Base-by-base conservation (phyloP, 2,113 vertebrate species). In the Poeciliopsis turrubarensis region DNA sequence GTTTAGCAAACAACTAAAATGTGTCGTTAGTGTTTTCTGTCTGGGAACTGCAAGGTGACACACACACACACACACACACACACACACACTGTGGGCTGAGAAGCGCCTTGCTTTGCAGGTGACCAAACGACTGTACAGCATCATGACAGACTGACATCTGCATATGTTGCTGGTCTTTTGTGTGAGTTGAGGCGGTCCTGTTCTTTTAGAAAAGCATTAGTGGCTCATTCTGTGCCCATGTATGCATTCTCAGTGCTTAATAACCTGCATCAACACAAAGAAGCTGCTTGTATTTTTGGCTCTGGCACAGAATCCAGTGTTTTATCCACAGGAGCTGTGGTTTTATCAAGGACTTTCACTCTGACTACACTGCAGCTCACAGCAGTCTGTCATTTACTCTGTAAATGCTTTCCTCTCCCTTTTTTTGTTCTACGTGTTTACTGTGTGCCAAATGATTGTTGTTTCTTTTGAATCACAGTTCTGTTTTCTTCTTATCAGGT, bases 121-220 rank as follows among this genome's bases (percentile, higher is more conserved):
- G 15, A 47, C 15, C 14, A 47, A 47, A 47, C 44, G 17, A 44
- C 41, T 17, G 41, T 15, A 44, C 5, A 17, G 14, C 41, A 79
- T 41, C 62, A 61, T 74, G 66, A 81, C 81, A 86, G 77, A 51
- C 70, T 84, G 86, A 62, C 64, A 67, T 77, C 75, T 77, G 79
- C 70, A 77, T 79, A 78, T 86, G 81, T 82, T 84, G 44, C 11
- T 72, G 12, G 14, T 80, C 79, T 73, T 76, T 85, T 65, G 60
- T 86, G 54, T 78, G 44, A 70, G 75, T 81, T 81, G 70, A 83
- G 44, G 19, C 51, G 65, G 31, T 65, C 31, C 80, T 85, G 72
- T 77, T 79, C 68, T 41, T 75, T 85, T 60, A 67, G 68, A 68
- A 37, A 60, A 81, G 67, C 32, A 70, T 65, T 60, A 75, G 54